These are phyloP conservation scores for Tenthredo mesomela DNA, from an alignment of 2,888 invertebrate genomes.

Conservation along the genomic window DNA sequence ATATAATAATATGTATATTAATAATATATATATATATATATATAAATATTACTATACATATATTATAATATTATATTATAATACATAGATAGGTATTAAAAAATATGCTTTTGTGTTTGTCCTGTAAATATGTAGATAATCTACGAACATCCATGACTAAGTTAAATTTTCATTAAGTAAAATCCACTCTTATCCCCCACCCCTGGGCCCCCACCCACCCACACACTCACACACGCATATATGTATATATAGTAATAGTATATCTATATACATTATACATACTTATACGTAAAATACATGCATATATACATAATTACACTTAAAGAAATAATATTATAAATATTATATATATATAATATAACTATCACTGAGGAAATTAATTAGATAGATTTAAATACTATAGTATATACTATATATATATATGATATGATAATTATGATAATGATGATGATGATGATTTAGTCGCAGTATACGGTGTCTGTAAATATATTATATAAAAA, in stretches of 20 bases:
- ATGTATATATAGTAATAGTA: conserved; percentile 44
- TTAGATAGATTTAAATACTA: background rate
- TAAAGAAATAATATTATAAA: background rate
- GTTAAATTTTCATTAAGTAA: background rate
- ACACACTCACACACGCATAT: conserved; percentile 57
- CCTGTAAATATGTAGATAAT: conserved; percentile 75
- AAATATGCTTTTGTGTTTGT: conserved; percentile 68
- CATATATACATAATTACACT: background rate
- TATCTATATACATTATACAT: conserved; percentile 28
- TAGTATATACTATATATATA: no score
- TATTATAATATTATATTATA: background rate
- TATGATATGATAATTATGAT: background rate
- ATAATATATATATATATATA: conserved; percentile 25
- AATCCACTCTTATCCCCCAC: background rate
- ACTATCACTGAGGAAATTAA: background rate
- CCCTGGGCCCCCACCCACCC: no score
- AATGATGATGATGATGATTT: background rate
- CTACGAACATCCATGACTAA: conserved; percentile 49
- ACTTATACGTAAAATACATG: no score
- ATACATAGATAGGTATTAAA: background rate
- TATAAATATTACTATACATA: no score
- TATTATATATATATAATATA: background rate
- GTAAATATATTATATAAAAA: conserved; percentile 37
- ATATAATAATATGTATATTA: background rate
- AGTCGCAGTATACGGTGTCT: conserved; percentile 4